These are phyloP conservation scores for Synergus gifuensis DNA, from an alignment of 2,888 invertebrate species.

Conservation along the genomic window DNA sequence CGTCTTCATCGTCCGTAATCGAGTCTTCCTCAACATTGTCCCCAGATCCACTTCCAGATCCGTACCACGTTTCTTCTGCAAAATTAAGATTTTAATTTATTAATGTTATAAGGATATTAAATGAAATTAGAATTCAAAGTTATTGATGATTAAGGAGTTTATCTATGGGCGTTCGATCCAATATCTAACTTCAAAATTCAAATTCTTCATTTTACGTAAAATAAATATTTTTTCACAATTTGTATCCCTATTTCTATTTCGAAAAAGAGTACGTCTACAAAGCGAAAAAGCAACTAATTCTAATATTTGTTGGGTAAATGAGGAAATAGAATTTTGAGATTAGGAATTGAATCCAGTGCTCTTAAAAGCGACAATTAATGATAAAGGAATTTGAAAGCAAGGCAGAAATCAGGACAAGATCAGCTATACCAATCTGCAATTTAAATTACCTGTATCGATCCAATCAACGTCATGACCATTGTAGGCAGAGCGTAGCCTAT, in stretches of 20 bases:
- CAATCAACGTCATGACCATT: constrained; percentile 95
- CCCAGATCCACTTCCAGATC: constrained; percentile 88
- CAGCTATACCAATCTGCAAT: constrained; percentile 18
- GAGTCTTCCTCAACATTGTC: constrained; percentile 80
- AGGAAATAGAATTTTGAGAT: too few relatives aligned
- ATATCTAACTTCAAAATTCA: too few relatives aligned
- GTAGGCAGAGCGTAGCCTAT: constrained; percentile 91
- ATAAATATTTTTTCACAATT: too few relatives aligned
- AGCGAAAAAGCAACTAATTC: not conserved
- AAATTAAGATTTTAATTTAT: constrained; percentile 44
- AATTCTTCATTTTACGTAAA: too few relatives aligned
- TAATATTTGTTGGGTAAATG: not conserved
- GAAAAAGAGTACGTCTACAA: not conserved
- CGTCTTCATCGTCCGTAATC: constrained; percentile 73
- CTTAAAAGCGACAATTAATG: not conserved
- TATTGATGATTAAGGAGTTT: too few relatives aligned
- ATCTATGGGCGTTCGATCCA: too few relatives aligned
- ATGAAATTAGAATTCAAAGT: not conserved
- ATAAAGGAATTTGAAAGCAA: not conserved
- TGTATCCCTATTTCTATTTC: too few relatives aligned
- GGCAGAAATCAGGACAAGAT: constrained; percentile 34
- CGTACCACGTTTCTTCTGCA: constrained; percentile 81
- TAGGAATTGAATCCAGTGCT: not conserved
- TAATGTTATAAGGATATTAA: not conserved
- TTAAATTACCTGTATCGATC: constrained; percentile 81